Conservation (phyloP, 2,113 vertebrate species). For the Euleptes europaea region DNA sequence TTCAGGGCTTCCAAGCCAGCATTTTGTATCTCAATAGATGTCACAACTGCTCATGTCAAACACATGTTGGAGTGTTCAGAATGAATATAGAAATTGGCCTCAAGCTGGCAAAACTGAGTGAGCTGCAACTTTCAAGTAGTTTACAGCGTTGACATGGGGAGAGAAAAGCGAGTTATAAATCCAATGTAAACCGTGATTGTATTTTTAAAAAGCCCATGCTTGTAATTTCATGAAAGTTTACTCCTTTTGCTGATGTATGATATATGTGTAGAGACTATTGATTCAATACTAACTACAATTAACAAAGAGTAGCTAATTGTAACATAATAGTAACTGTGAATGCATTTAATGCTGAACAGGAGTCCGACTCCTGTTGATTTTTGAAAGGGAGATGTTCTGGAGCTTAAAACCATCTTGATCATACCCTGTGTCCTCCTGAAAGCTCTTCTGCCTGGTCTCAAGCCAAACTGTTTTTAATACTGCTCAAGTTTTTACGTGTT, state of each 20-base stretch:
- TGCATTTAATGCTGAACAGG: too few relatives aligned
- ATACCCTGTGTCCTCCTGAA: not conserved
- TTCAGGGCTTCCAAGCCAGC: not conserved
- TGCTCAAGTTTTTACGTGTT: not conserved
- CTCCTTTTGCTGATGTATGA: not conserved
- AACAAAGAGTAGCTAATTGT: too few relatives aligned
- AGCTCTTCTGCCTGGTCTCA: not conserved
- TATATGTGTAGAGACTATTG: not conserved
- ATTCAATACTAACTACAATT: not conserved
- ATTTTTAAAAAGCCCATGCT: not conserved
- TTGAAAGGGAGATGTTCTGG: not conserved
- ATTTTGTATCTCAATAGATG: conserved; percentile 1
- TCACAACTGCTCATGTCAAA: conserved; percentile 8
- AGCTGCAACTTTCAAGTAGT: conserved; percentile 14
- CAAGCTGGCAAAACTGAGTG: not conserved
- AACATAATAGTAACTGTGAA: too few relatives aligned
- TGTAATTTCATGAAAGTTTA: not conserved
- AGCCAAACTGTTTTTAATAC: not conserved
- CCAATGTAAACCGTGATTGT: not conserved
- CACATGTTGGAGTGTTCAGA: not conserved
- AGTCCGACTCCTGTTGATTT: not conserved
- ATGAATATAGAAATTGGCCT: not conserved
- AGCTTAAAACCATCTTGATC: not conserved
- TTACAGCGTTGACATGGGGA: not conserved
- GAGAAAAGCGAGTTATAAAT: not conserved